Evolutionary conservation across 2,113 vertebrate genomes (phyloP), one percentile per base, ranked within the genome.

Genomic region (Vireo altiloquus): DNA sequence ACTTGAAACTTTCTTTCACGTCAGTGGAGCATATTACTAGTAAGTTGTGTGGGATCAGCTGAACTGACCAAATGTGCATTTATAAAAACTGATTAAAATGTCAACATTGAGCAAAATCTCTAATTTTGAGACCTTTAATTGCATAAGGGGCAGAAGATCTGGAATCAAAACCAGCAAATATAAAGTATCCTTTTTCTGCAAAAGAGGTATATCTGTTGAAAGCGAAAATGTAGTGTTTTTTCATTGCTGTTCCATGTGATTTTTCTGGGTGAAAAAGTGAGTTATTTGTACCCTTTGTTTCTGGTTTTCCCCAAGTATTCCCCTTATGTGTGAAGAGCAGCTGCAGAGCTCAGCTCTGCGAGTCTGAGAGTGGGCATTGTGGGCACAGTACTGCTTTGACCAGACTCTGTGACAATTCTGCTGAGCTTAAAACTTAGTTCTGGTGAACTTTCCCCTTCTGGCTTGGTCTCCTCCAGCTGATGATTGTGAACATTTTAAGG

Each of bases 381-480:
- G 49, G 23, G 28, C 31, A 37, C 23, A 18, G 24, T 14, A 47
- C 7, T 39, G 37, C 35, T 64, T 40, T 74, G 60, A 27, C 7
- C 54, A 59, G 40, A 33, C 20, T n/a, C 8, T 2, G 2, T 77
- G 18, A 46, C 25, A 49, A 0, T 68, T 85, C 33, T 3, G 15
- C 59, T 46, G 54, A 60, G 11, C 8, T 69, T 80, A 59, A 74
- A 57, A 54, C 9, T 33, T 53, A 30, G 7, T 44, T 69, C 14
- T 33, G 53, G 25, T 61, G 39, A 54, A 47, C 35, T 84, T 80
- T 66, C 30, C 15, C 6, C 16, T 47, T 83, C 56, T 56, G 40
- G 11, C 23, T 8, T 25, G 3, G 7, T 81, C 12, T 81, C 7
- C 39, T 92, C 23, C 22, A 68, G n/a, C 19, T 76, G 37, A 24